Evolutionary conservation across 2,113 vertebrate species (phyloP).

Genomic region (Aphelocoma coerulescens): DNA sequence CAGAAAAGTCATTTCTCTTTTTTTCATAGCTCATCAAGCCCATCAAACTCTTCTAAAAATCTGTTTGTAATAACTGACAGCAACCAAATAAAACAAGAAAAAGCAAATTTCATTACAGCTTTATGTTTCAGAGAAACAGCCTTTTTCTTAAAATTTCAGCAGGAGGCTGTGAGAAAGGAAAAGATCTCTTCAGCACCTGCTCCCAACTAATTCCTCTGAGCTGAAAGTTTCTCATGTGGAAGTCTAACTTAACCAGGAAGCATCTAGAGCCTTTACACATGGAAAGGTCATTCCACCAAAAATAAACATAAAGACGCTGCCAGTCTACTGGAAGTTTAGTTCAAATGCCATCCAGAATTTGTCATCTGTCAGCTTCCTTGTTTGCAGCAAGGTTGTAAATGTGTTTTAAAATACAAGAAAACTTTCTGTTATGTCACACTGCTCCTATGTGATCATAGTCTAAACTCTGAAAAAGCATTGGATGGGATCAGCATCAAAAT

Average conservation of each 20-base stretch:
- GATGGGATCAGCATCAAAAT: slow-evolving; percentile 3
- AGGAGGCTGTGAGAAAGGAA: background rate
- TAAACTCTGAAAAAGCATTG: background rate
- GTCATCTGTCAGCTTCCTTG: slow-evolving; percentile 39
- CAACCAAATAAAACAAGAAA: background rate
- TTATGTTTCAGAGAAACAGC: background rate
- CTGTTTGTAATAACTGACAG: background rate
- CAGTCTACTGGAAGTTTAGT: slow-evolving; percentile 47
- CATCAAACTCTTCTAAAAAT: background rate
- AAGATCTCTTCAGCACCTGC: background rate
- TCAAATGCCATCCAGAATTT: slow-evolving; percentile 52
- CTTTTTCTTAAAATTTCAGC: background rate
- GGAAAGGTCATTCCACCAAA: slow-evolving; percentile 56
- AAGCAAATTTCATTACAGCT: background rate
- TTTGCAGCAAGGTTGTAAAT: background rate
- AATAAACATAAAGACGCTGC: slow-evolving; percentile 50
- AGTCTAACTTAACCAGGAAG: slow-evolving; percentile 16
- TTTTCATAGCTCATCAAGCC: background rate
- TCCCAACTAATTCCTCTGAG: background rate
- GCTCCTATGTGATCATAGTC: background rate
- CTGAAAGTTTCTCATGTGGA: background rate
- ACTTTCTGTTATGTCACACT: background rate
- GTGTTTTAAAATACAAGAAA: background rate
- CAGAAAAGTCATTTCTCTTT: background rate
- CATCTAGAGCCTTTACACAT: slow-evolving; percentile 19